phyloP scores from a whole-genome alignment of 2,888 invertebrate genomes.

The Vannuccia rotundouncinata region DNA sequence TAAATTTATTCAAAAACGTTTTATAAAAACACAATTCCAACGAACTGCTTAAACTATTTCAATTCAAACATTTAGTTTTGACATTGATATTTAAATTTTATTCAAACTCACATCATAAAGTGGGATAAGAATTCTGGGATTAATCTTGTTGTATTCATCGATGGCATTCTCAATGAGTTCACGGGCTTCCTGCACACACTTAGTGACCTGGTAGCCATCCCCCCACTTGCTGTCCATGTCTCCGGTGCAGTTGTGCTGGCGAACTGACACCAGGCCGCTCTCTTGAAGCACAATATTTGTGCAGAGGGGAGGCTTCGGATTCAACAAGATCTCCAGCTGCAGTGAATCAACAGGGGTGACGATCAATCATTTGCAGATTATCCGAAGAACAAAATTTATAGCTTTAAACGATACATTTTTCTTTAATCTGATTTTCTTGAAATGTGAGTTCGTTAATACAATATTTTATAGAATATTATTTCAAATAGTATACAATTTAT shows the following conservation, averaged over 20 bases:
- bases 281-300: slow-evolving; percentile 54
- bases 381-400: too few species aligned
- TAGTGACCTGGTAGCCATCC: slow-evolving; percentile 34
- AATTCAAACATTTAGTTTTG: too few species aligned
- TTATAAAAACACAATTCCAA: too few species aligned
- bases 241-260: slow-evolving; percentile 47
- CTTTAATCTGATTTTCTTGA: too few species aligned
- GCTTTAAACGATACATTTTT: too few species aligned
- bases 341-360: background rate
- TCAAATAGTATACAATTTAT: too few species aligned
- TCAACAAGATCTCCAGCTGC: slow-evolving; percentile 47
- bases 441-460: too few species aligned
- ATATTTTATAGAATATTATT: too few species aligned
- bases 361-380: too few species aligned
- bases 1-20: too few species aligned
- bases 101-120: slow-evolving; percentile 49
- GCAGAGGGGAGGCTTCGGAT: slow-evolving; percentile 48
- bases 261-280: slow-evolving; percentile 47
- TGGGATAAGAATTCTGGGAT: slow-evolving; percentile 51
- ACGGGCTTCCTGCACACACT: slow-evolving; percentile 39
- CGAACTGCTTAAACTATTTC: too few species aligned
- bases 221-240: slow-evolving; percentile 40
- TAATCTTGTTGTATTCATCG: slow-evolving; percentile 54
- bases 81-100: too few species aligned
- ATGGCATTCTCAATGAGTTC: slow-evolving; percentile 49